These are phyloP conservation scores for Heterotis niloticus DNA, from an alignment of 2,113 vertebrate species.

Conservation along the genomic window DNA sequence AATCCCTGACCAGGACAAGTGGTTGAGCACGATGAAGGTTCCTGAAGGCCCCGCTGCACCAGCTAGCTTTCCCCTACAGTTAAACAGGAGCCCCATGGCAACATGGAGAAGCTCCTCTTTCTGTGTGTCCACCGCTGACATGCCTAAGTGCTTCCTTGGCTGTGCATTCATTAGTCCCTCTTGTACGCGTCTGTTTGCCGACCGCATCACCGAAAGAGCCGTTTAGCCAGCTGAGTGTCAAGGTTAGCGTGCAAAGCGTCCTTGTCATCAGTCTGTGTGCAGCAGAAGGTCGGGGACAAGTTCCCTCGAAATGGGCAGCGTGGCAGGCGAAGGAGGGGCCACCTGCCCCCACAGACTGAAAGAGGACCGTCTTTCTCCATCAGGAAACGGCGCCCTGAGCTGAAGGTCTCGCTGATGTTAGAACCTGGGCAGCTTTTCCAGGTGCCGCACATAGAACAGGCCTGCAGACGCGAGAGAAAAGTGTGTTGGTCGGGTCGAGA, in stretches of 20 bases:
- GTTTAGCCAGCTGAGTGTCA: slow-evolving; percentile 94
- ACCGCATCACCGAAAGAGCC: slow-evolving; percentile 81
- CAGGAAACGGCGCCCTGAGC: slow-evolving; percentile 67
- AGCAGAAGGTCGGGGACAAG: slow-evolving; percentile 86
- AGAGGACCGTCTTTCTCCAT: slow-evolving; percentile 50
- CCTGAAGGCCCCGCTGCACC: too few relatives aligned
- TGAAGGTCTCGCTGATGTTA: slow-evolving; percentile 30
- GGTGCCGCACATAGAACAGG: too few relatives aligned
- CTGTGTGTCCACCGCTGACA: slow-evolving; percentile 25
- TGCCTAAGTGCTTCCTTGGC: slow-evolving; percentile 61
- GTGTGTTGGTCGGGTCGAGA: background rate
- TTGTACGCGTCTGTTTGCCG: slow-evolving; percentile 66
- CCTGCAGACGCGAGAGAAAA: background rate
- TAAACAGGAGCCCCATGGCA: slow-evolving; percentile 49
- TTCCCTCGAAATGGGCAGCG: slow-evolving; percentile 76
- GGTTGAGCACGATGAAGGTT: background rate
- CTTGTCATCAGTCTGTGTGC: slow-evolving; percentile 84
- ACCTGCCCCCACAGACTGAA: slow-evolving; percentile 71
- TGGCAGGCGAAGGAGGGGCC: slow-evolving; percentile 69
- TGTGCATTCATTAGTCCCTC: slow-evolving; percentile 75
- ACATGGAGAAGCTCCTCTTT: slow-evolving; percentile 69
- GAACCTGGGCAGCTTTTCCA: background rate
- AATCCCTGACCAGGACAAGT: too few relatives aligned
- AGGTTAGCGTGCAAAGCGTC: slow-evolving; percentile 78
- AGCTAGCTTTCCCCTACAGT: background rate